Percentiles rank a stretch among this genome's conserved stretches.
Conservation (phyloP, 2,113 vertebrate species). For the Pollimyrus isidori region DNA sequence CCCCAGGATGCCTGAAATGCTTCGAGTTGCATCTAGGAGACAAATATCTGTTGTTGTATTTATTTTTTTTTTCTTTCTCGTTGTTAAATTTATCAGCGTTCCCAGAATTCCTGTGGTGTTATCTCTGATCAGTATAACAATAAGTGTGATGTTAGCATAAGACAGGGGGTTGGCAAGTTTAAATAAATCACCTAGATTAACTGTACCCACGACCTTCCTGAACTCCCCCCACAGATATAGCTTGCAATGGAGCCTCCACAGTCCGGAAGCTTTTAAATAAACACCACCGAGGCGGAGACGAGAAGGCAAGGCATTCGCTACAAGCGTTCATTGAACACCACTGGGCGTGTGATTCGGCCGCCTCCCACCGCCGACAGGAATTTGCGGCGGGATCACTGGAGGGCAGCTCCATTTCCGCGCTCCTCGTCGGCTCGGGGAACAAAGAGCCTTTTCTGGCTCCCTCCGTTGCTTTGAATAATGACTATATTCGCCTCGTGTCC, state of each 20-base stretch:
- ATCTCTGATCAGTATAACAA: background rate
- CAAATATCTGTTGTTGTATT: background rate
- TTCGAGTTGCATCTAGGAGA: background rate
- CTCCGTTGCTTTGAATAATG: slow-evolving; percentile 49
- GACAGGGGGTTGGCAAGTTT: background rate
- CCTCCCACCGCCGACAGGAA: background rate
- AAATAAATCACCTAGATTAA: background rate
- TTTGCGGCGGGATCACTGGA: background rate
- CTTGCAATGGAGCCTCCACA: background rate
- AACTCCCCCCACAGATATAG: background rate
- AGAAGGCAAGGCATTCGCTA: background rate
- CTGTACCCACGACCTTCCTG: background rate
- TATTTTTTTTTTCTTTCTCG: background rate
- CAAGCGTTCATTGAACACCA: background rate
- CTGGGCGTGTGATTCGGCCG: background rate
- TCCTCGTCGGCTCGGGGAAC: background rate
- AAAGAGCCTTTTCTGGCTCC: slow-evolving; percentile 26
- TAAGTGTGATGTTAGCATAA: background rate
- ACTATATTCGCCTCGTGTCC: slow-evolving; percentile 39
- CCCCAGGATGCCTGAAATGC: slow-evolving; percentile 14
- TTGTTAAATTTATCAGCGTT: background rate
- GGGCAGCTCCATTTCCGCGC: background rate
- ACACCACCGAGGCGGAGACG: background rate
- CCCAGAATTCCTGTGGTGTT: background rate
- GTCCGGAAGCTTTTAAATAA: background rate